Evolutionary conservation across 1,140 invertebrate genomes (phyloP), one percentile per base, ranked within the genome.

Genomic region (Neodiprion fabricii): DNA sequence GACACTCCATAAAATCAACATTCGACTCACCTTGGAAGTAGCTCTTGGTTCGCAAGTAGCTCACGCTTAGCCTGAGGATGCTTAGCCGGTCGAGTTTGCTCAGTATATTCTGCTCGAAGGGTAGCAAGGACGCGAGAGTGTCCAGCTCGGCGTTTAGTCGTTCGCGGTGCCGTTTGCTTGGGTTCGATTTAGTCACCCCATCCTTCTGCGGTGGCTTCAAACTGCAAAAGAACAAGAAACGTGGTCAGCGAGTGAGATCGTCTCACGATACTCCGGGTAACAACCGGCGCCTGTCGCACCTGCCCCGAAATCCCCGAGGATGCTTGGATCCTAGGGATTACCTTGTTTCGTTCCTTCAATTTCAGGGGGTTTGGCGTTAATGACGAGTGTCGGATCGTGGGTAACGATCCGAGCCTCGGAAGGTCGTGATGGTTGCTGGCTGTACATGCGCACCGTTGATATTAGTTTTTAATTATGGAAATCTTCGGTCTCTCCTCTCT

Each of bases 31-130:
- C 96, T 96, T 99, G 97, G 90, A 99, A 99, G 90, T 99, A 99
- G 89, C 96, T 98, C 91, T 99, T 99, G 81, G 98, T 99, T 77
- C 98, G 92, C 77, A 99, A 93, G 88, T 99, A 99, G 89, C 96
- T 98, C 87, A 99, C 98, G 71, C 97, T 98, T 72, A 99, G 93
- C 82, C 98, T 91, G 73, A 99, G 92, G 80, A 99, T 99, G 83
- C 97, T 98, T 28, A 99, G 93, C 82, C 99, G 94, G 90, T 99
- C 98, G 82, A 99, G 90, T 90, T 99, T 99, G 84, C 96, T 97
- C 70, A 99, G 93, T 84, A 99, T 98, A 86, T 97, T 98, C 88
- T 98, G 96, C 88, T 99, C 98, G 90, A 98, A 99, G 77, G 98
- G 98, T 82, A 99, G 91, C 69, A 99, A 91, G 74, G 95, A 97